phyloP scores from a whole-genome alignment of 2,113 vertebrate species.

The Zosterops pallidus region DNA sequence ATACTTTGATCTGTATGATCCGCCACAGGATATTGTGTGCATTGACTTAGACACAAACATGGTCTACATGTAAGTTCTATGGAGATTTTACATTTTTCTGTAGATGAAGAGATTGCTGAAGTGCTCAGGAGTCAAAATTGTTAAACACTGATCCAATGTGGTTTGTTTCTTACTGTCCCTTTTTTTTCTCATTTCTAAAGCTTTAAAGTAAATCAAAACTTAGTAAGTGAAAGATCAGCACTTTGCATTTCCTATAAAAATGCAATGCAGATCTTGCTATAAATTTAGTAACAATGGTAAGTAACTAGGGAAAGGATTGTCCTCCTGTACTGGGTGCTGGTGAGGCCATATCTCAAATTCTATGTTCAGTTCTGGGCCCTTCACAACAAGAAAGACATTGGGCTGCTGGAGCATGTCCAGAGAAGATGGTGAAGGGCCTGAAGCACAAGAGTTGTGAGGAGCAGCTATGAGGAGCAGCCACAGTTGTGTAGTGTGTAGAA shows the following conservation, averaged over 20 bases:
- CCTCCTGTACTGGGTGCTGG: neutral
- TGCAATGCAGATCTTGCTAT: neutral
- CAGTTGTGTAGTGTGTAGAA: neutral
- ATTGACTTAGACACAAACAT: slow-evolving; percentile 98
- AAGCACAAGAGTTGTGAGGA: neutral
- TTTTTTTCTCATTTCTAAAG: neutral
- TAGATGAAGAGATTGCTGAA: neutral
- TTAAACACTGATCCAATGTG: neutral
- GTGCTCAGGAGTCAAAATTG: neutral
- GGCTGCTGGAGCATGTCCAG: neutral
- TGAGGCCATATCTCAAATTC: neutral
- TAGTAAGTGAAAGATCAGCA: neutral
- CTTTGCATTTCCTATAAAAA: neutral
- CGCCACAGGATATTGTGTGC: slow-evolving; percentile 94
- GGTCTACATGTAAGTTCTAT: slow-evolving; percentile 88
- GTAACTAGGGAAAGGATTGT: neutral
- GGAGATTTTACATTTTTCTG: neutral
- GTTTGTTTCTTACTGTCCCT: neutral
- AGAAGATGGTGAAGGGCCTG: neutral
- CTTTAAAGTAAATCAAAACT: neutral
- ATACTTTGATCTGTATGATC: slow-evolving; percentile 98
- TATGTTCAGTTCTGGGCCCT: neutral
- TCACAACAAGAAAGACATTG: neutral
- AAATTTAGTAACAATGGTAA: neutral
- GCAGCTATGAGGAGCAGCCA: neutral